phyloP scores from a whole-genome alignment of 1,140 invertebrate species.

The Leptinotarsa defecta region DNA sequence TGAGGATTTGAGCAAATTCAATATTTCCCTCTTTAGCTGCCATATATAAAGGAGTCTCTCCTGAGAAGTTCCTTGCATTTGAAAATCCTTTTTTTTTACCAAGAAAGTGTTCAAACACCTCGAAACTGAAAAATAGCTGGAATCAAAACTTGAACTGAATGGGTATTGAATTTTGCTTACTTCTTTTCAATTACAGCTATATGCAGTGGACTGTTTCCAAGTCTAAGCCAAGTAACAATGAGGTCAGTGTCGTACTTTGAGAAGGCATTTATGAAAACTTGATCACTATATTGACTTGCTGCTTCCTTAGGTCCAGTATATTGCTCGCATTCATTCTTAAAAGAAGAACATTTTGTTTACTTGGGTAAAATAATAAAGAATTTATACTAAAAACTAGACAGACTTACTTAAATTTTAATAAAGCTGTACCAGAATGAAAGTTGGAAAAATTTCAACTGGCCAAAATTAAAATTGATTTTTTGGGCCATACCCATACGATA shows the following conservation, averaged over 20 bases:
- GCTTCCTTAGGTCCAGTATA: no score
- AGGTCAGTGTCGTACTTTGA: no score
- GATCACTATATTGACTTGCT: conserved; percentile 22
- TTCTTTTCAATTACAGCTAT: conserved; percentile 32
- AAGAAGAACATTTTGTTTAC: no score
- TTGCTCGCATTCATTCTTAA: no score
- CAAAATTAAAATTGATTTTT: no score
- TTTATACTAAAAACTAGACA: no score
- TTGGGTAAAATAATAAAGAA: no score
- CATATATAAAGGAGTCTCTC: conserved; percentile 32
- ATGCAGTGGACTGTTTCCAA: conserved; percentile 34
- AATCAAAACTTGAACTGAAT: no score
- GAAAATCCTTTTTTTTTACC: conserved; percentile 15
- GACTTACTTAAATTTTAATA: no score
- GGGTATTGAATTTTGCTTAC: conserved; percentile 21
- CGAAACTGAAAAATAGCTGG: conserved; percentile 16
- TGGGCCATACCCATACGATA: no score
- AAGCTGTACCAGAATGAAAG: no score
- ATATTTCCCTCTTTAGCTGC: conserved; percentile 26
- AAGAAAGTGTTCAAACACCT: conserved; percentile 32
- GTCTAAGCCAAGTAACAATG: conserved; percentile 17
- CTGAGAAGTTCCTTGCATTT: conserved; percentile 31
- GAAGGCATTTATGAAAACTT: background rate
- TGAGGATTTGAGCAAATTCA: conserved; percentile 21
- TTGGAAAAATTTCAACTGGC: no score